Evolutionary conservation across 2,797 vertebrate genomes (phyloP).

Genomic region (Brachyalestes nurse): DNA sequence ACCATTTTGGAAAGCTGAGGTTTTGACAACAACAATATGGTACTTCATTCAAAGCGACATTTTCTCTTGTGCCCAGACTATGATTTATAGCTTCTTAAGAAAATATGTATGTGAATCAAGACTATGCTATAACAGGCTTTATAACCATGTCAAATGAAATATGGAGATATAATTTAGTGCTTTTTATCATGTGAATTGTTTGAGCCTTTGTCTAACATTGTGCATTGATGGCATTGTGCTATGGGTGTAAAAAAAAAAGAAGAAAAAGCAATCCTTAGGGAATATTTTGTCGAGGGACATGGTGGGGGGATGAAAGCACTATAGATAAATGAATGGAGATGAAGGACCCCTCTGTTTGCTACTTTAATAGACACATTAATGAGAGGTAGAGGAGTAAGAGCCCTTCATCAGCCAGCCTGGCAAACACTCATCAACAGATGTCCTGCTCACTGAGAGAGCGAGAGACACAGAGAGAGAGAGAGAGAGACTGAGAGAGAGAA

Average conservation of each 20-base stretch:
- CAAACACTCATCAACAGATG: slow-evolving; percentile 56
- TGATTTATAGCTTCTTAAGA: not conserved
- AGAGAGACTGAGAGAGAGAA: slow-evolving; percentile 8
- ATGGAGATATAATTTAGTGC: not conserved
- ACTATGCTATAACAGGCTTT: not conserved
- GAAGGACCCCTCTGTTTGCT: slow-evolving; percentile 37
- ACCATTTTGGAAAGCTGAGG: not conserved
- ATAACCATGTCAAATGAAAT: not conserved
- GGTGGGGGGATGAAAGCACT: not conserved
- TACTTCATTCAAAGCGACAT: no score
- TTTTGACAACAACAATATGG: not conserved
- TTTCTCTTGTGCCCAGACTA: not conserved
- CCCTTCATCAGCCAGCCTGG: slow-evolving; percentile 51
- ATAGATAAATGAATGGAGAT: slow-evolving; percentile 29
- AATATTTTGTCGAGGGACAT: not conserved
- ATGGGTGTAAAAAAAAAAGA: slow-evolving; percentile 16
- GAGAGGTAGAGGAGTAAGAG: slow-evolving; percentile 22
- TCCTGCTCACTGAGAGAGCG: slow-evolving; percentile 32
- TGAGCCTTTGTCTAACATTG: not conserved
- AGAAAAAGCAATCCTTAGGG: not conserved
- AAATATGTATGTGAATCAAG: not conserved
- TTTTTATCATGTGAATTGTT: not conserved
- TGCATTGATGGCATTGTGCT: slow-evolving; percentile 34
- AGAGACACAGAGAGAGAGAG: slow-evolving; percentile 27
- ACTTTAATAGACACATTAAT: slow-evolving; percentile 48